phyloP scores from a whole-genome alignment of 2,888 invertebrate species.

The Nysson spinosus region DNA sequence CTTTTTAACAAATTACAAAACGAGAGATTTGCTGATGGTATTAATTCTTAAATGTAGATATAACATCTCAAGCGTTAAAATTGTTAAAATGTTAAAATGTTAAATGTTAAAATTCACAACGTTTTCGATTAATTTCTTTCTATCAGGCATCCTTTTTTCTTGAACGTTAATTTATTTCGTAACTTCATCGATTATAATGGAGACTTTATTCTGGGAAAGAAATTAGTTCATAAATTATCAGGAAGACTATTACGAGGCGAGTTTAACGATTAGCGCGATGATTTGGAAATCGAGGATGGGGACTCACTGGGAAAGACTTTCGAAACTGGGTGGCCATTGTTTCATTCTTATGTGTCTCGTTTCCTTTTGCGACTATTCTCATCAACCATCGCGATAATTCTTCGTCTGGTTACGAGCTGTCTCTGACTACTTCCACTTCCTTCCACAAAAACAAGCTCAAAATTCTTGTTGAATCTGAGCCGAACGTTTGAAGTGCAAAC shows the following conservation, averaged over 20 bases:
- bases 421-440: constrained; percentile 15
- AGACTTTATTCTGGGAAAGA: too few relatives aligned
- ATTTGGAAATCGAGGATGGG: constrained; percentile 46
- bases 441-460: constrained; percentile 48
- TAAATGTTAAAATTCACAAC: too few relatives aligned
- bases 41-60: too few relatives aligned
- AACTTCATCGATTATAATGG: too few relatives aligned
- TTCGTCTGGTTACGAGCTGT: constrained; percentile 41
- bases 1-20: too few relatives aligned
- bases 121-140: too few relatives aligned
- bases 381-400: constrained; percentile 57
- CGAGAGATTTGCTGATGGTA: too few relatives aligned
- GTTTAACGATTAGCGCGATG: constrained; percentile 24
- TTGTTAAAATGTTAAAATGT: too few relatives aligned
- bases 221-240: too few relatives aligned
- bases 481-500: constrained; percentile 13
- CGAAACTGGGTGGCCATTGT: constrained; percentile 68
- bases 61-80: too few relatives aligned
- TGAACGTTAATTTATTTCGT: too few relatives aligned
- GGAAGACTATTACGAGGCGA: constrained; percentile 25
- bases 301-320: constrained; percentile 57
- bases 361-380: constrained; percentile 74
- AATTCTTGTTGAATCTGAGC: constrained; percentile 32
- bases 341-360: constrained; percentile 69
- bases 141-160: too few relatives aligned